Conservation (phyloP, 2,113 vertebrate species). For the Varanus salvator region DNA sequence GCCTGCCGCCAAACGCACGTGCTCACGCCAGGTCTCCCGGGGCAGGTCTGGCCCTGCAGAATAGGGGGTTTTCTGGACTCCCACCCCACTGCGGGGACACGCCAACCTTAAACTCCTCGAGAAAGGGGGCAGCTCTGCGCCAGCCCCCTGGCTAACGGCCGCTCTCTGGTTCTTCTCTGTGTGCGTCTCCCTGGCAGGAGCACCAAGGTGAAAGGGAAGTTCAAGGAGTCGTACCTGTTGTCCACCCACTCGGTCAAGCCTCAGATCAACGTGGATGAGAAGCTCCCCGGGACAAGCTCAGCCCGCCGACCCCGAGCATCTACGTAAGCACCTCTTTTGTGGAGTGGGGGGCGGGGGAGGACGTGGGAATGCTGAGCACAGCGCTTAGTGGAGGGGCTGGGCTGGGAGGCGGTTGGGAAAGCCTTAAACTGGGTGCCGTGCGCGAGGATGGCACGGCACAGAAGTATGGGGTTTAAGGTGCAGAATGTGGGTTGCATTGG, state of each 20-base stretch:
- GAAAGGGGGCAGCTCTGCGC: too few relatives aligned
- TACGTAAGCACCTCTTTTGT: slow-evolving; percentile 79
- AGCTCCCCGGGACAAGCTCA: slow-evolving; percentile 86
- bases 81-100: not conserved
- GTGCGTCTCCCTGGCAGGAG: slow-evolving; percentile 69
- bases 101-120: not conserved
- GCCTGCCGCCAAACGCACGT: not conserved
- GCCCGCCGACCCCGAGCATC: slow-evolving; percentile 92
- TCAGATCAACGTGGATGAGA: slow-evolving; percentile 76
- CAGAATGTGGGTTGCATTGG: too few relatives aligned
- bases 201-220: slow-evolving; percentile 85
- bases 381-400: not conserved
- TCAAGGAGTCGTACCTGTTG: slow-evolving; percentile 86
- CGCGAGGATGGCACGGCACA: fast-evolving
- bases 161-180: fast-evolving
- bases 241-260: slow-evolving; percentile 90
- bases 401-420: not conserved
- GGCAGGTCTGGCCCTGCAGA: too few relatives aligned
- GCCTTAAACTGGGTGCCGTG: too few relatives aligned
- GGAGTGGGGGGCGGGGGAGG: not conserved
- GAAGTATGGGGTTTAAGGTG: not conserved
- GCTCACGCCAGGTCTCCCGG: not conserved
- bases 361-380: too few relatives aligned
- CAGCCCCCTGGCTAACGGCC: not conserved
- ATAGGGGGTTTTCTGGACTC: too few relatives aligned